Evolutionary conservation across 2,888 invertebrate genomes (phyloP), one percentile per base, ranked within the genome.

Genomic region (Andricus curvator): DNA sequence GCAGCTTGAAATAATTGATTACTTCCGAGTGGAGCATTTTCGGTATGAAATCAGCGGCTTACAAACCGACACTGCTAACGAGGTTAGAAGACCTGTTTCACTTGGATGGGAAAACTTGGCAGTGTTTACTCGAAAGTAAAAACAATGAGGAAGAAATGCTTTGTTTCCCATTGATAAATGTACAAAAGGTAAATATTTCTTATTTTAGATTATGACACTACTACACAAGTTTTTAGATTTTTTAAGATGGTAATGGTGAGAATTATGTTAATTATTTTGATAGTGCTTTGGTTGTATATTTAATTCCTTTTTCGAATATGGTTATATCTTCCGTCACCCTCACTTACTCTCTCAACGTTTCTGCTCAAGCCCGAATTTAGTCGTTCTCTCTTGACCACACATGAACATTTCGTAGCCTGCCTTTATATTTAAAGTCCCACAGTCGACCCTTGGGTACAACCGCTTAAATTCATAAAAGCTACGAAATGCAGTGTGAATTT

Each of bases 381-480:
- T 64, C 64, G 1, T 64, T 64, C 33, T 74, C 33, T n/a, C 29
- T n/a, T 74, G 33, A 74, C 74, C 56, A 74, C 37, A 56, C 33
- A 29, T 56, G 74, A 56, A 74, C 74, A 37, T 74, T 74, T 33
- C 56, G 74, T 74, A 56, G 33, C 56, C 33, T 37, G 17, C 25
- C 33, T 68, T 56, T 70, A 70, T 74, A 66, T 76, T 62, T 62
- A 33, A 70, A 37, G 44, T 70, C 70, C 56, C 33, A 13, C 60
- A 79, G 64, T 60, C 70, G 74, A 60, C 64, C 65, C 41, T 44
- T 33, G 67, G 64, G 48, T 77, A 62, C 77, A 60, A 60, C 79
- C 85, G 88, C 88, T 90, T 90, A 87, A 89, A 90, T 90, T 90
- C 90, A 90, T 90, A 88, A 90, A 88, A 85, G 89, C 87, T 86